These are phyloP conservation scores for Labia minor DNA, from an alignment of 2,888 invertebrate species.

Conservation along the genomic window DNA sequence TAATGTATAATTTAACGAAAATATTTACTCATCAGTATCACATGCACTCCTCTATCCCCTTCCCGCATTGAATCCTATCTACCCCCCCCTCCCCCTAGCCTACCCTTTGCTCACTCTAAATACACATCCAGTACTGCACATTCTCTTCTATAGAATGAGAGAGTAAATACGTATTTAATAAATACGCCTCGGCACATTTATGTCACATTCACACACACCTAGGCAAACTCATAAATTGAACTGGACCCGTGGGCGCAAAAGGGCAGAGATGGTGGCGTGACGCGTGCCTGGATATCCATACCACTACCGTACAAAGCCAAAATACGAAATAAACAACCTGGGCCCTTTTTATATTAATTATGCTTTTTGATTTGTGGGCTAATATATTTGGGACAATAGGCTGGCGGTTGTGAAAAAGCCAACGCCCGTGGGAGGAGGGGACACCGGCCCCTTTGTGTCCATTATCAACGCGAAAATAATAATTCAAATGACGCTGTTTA, in stretches of 20 bases:
- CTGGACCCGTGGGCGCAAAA: background rate
- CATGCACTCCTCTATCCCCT: too few relatives aligned
- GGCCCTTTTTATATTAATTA: slow-evolving; percentile 13
- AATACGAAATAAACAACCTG: slow-evolving; percentile 13
- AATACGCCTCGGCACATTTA: slow-evolving; percentile 13
- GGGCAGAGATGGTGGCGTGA: slow-evolving; percentile 5
- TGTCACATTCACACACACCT: slow-evolving; percentile 13
- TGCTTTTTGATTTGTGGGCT: slow-evolving; percentile 13
- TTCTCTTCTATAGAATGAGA: slow-evolving; percentile 1
- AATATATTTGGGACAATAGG: slow-evolving; percentile 13
- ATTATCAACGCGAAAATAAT: slow-evolving; percentile 13
- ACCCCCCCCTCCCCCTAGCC: background rate
- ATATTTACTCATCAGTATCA: background rate
- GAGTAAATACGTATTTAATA: slow-evolving; percentile 5
- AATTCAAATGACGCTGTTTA: slow-evolving; percentile 13
- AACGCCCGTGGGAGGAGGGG: background rate
- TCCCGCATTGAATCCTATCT: background rate
- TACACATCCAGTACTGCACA: background rate
- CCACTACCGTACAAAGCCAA: background rate
- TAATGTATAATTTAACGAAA: slow-evolving; percentile 13
- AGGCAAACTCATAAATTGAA: background rate
- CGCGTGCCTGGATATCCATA: background rate
- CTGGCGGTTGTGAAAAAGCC: slow-evolving; percentile 6
- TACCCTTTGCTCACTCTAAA: background rate
- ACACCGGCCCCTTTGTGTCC: background rate